phyloP scores from a whole-genome alignment of 2,888 invertebrate genomes.

The Ophion slaviceki region DNA sequence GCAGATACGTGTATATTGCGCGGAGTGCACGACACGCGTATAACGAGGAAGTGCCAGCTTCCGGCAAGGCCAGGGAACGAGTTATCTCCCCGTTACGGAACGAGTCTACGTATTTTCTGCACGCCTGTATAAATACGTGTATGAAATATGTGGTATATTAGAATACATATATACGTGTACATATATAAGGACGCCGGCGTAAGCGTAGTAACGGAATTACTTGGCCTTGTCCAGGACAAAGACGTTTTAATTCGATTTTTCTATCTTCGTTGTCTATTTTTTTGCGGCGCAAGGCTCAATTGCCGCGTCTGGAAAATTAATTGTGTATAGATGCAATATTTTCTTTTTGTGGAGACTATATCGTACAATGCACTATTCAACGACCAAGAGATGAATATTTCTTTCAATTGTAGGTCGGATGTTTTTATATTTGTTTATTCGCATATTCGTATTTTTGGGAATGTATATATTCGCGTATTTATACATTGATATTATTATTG shows the following conservation, averaged over 20 bases:
- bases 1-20: constrained; percentile 10
- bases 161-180: not conserved
- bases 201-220: constrained; percentile 59
- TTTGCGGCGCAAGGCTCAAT: constrained; percentile 5
- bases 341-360: not conserved
- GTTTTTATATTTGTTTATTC: not conserved
- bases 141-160: constrained; percentile 35
- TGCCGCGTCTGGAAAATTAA: not conserved
- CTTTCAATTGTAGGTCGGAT: not conserved
- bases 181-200: not conserved
- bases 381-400: not conserved
- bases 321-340: not conserved
- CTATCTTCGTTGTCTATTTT: not conserved
- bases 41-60: constrained; percentile 68
- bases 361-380: not conserved
- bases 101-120: constrained; percentile 64
- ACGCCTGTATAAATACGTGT: constrained; percentile 42
- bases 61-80: constrained; percentile 67
- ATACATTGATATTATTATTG: too few species aligned
- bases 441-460: not conserved
- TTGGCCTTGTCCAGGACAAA: constrained; percentile 65
- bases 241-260: constrained; percentile 46
- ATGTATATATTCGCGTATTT: not conserved
- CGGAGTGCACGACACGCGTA: constrained; percentile 57
- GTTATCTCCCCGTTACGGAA: constrained; percentile 68